Evolutionary conservation across 1,140 invertebrate genomes (phyloP).

Genomic region (Sarcophaga bullata): DNA sequence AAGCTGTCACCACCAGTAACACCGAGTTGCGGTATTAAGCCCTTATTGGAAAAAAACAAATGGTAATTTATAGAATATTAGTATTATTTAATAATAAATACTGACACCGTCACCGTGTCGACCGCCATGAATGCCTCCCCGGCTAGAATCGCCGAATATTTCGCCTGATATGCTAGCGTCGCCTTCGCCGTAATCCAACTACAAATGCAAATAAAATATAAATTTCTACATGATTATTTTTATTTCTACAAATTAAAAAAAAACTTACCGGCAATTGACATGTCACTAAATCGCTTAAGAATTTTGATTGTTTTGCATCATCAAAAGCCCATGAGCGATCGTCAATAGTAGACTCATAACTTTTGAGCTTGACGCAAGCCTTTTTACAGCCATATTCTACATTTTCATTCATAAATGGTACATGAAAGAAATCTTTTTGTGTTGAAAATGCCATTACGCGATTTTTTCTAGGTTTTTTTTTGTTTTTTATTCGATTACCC

Average conservation of each 20-base stretch:
- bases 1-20: constrained; percentile 52
- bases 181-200: constrained; percentile 41
- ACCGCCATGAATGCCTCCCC: neutral
- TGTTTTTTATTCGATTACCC: neutral
- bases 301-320: constrained; percentile 54
- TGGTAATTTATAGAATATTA: too few species aligned
- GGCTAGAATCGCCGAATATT: too few species aligned
- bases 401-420: constrained; percentile 56
- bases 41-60: neutral
- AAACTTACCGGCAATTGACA: constrained; percentile 49
- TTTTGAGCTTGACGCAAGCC: constrained; percentile 57
- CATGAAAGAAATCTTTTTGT: constrained; percentile 59
- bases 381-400: constrained; percentile 50
- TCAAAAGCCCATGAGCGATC: constrained; percentile 58
- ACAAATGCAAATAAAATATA: neutral
- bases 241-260: too few species aligned
- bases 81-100: neutral
- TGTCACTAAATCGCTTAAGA: constrained; percentile 55
- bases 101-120: neutral
- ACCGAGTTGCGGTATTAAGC: neutral
- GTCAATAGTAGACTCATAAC: constrained; percentile 56
- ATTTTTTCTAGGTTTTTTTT: neutral
- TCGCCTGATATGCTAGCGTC: neutral
- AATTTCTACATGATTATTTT: neutral
- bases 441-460: constrained; percentile 58